Evolutionary conservation across 2,888 invertebrate genomes (phyloP).

Genomic region (Dyspetes luteomarginatus): DNA sequence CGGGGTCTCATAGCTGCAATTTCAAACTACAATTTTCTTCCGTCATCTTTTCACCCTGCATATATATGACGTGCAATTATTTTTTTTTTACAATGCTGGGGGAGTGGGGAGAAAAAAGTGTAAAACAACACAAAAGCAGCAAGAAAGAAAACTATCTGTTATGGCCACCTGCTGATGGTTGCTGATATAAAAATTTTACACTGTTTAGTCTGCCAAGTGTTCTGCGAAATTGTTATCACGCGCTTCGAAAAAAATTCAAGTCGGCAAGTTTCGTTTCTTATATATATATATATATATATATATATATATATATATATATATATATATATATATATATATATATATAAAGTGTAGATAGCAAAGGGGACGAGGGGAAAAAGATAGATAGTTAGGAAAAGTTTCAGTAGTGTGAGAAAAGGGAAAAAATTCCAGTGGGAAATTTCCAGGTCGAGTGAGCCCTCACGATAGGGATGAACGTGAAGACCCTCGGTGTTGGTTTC

Average conservation of each 20-base stretch:
- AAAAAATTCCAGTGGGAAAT: constrained; percentile 51
- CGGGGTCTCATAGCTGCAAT: neutral
- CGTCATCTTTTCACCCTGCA: neutral
- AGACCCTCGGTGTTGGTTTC: constrained; percentile 46
- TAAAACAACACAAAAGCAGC: neutral
- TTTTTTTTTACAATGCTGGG: neutral
- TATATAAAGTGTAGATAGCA: constrained; percentile 8
- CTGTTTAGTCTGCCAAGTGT: constrained; percentile 29
- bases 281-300: too few species aligned
- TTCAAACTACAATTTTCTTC: constrained; percentile 22
- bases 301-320: too few species aligned
- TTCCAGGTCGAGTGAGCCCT: constrained; percentile 35
- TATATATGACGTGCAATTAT: neutral
- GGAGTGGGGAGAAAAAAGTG: neutral
- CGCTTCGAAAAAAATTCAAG: constrained; percentile 42
- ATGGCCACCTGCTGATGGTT: constrained; percentile 15
- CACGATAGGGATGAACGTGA: constrained; percentile 15
- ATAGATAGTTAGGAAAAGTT: constrained; percentile 58
- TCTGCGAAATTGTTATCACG: constrained; percentile 58
- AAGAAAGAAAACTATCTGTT: constrained; percentile 30
- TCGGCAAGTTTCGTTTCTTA: constrained; percentile 44
- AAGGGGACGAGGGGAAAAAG: constrained; percentile 42
- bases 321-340: neutral
- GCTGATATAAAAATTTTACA: constrained; percentile 47
- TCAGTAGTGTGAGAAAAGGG: constrained; percentile 27